Evolutionary conservation across 2,888 invertebrate species (phyloP).

Genomic region (Athrips mouffetella): DNA sequence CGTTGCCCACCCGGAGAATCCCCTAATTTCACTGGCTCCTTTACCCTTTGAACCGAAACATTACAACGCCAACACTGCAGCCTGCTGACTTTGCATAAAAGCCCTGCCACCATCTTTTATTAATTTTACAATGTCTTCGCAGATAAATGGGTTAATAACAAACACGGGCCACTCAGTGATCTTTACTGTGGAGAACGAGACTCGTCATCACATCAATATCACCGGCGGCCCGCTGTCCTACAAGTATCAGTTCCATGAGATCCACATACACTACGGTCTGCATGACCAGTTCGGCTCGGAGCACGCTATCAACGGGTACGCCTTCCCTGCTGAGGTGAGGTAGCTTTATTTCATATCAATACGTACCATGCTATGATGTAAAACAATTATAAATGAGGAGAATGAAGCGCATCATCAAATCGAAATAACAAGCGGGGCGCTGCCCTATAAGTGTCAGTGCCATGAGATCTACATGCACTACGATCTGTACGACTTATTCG

Average conservation of each 20-base stretch:
- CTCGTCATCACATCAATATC: constrained; percentile 92
- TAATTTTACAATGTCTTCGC: constrained; percentile 25
- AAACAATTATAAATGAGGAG: too few relatives aligned
- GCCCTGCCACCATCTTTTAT: too few relatives aligned
- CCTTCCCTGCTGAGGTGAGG: constrained; percentile 98
- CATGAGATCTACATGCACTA: constrained; percentile 97
- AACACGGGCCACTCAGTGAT: constrained; percentile 98
- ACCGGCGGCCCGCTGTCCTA: constrained; percentile 97
- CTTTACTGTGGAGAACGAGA: constrained; percentile 92
- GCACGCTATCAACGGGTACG: constrained; percentile 96
- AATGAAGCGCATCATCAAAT: constrained; percentile 90
- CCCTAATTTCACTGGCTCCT: too few relatives aligned
- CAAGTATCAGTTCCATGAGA: constrained; percentile 96
- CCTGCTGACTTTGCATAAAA: too few relatives aligned
- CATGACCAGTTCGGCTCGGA: constrained; percentile 96
- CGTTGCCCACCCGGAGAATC: too few relatives aligned
- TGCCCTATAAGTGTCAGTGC: constrained; percentile 96
- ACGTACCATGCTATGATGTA: too few relatives aligned
- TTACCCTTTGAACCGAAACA: too few relatives aligned
- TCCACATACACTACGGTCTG: constrained; percentile 95
- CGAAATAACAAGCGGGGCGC: constrained; percentile 96
- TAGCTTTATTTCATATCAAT: too few relatives aligned
- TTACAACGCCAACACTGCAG: too few relatives aligned
- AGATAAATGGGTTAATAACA: constrained; percentile 93
- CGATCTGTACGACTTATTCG: constrained; percentile 92